Evolutionary conservation across 1,140 invertebrate species (phyloP).

Genomic region (Watersipora subatra): DNA sequence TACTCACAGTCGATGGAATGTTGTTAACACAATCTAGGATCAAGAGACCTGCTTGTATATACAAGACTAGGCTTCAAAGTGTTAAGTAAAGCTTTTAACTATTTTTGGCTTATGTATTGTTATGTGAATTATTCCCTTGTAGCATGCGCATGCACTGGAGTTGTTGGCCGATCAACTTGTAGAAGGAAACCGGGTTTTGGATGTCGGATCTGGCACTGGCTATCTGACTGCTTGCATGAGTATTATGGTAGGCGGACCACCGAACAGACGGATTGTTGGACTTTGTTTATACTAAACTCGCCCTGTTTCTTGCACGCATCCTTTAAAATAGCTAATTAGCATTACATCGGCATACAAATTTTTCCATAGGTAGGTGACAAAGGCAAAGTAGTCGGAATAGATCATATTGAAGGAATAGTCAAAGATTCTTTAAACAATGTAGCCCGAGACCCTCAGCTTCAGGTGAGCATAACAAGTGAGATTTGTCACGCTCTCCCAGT

Average conservation of each 20-base stretch:
- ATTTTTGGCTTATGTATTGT: neutral
- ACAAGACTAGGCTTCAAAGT: neutral
- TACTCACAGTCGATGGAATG: no score
- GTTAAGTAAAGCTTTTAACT: neutral
- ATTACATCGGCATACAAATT: no score
- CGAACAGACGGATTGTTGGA: no score
- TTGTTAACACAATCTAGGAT: no score
- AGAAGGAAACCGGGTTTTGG: conserved; percentile 62
- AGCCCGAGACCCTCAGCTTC: conserved; percentile 51
- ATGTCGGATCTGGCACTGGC: conserved; percentile 89
- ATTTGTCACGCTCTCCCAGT: no score
- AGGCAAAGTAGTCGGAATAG: conserved; percentile 72
- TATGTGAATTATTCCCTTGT: conserved; percentile 16
- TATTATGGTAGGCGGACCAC: conserved; percentile 55
- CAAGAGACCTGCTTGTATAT: no score
- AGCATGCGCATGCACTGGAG: conserved; percentile 87
- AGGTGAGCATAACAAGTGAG: no score
- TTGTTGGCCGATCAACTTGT: conserved; percentile 65
- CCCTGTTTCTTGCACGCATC: no score
- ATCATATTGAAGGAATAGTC: conserved; percentile 78
- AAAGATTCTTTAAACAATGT: conserved; percentile 62
- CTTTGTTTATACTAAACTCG: no score
- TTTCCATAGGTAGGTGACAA: conserved; percentile 54
- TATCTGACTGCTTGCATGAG: conserved; percentile 92
- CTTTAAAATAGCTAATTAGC: no score